phyloP scores from a whole-genome alignment of 2,113 vertebrate genomes.

The Boulengerochromis microlepis region DNA sequence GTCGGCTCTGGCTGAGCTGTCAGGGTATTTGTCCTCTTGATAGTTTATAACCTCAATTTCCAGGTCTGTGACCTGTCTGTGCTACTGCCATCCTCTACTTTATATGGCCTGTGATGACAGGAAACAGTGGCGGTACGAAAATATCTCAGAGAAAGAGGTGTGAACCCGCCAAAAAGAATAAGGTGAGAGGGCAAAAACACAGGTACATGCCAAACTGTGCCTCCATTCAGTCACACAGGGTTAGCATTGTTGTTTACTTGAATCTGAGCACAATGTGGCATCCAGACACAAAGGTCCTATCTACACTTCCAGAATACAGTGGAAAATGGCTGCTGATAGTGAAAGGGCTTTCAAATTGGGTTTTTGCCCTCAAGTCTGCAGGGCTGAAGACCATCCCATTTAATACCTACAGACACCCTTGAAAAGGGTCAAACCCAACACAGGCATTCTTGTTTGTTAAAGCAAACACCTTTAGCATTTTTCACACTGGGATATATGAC shows the following conservation, averaged over 20 bases:
- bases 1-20: background rate
- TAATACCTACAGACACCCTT: background rate
- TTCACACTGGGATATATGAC: background rate
- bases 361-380: constrained; percentile 1
- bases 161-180: background rate
- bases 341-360: background rate
- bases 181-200: constrained; percentile 26
- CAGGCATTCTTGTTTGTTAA: background rate
- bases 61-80: background rate
- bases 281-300: constrained; percentile 12
- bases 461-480: background rate
- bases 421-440: background rate
- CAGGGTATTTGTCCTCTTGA: background rate
- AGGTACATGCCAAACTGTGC: constrained; percentile 19
- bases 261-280: constrained; percentile 33
- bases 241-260: constrained; percentile 21
- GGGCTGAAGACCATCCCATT: background rate
- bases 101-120: background rate
- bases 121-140: background rate
- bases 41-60: background rate
- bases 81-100: background rate
- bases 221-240: constrained; percentile 34
- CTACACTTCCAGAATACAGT: constrained; percentile 33
- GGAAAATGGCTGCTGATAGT: constrained; percentile 7
- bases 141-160: constrained; percentile 15